Percentiles rank a stretch among this genome's conserved stretches.
These are phyloP conservation scores for Tokudaia tokunoshimensis DNA, from an alignment of 2,797 vertebrate genomes.

Conservation along the genomic window DNA sequence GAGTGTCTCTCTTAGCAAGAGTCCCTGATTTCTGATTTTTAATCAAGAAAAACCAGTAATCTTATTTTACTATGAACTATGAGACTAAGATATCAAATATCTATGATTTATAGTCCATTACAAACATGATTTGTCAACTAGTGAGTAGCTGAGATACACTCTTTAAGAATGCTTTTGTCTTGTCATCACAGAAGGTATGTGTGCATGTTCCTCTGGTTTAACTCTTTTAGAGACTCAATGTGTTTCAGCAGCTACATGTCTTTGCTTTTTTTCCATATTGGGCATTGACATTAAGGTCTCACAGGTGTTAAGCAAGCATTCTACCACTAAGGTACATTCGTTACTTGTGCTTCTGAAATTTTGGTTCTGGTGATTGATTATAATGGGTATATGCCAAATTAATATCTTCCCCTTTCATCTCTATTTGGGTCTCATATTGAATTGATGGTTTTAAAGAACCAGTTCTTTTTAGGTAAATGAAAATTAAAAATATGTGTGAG, in stretches of 20 bases:
- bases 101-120: not conserved
- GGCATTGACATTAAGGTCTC: not conserved
- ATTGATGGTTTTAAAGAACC: not conserved
- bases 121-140: not conserved
- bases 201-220: slow-evolving; percentile 54
- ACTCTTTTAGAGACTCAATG: slow-evolving; percentile 67
- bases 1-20: not conserved
- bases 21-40: not conserved
- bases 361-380: not conserved
- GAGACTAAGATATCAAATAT: not conserved
- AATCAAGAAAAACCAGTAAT: not conserved
- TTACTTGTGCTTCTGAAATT: not conserved
- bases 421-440: not conserved
- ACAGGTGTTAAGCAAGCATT: not conserved
- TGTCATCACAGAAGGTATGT: not conserved
- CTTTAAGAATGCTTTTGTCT: not conserved
- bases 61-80: not conserved
- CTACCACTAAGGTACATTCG: not conserved
- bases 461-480: not conserved
- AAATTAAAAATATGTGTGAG: not conserved
- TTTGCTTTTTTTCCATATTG: not conserved
- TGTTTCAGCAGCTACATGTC: slow-evolving; percentile 68
- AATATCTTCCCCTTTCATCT: not conserved
- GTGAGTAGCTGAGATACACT: not conserved
- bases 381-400: not conserved